Evolutionary conservation across 2,113 vertebrate species (phyloP).

Genomic region (Dolichallabes microphthalmus): DNA sequence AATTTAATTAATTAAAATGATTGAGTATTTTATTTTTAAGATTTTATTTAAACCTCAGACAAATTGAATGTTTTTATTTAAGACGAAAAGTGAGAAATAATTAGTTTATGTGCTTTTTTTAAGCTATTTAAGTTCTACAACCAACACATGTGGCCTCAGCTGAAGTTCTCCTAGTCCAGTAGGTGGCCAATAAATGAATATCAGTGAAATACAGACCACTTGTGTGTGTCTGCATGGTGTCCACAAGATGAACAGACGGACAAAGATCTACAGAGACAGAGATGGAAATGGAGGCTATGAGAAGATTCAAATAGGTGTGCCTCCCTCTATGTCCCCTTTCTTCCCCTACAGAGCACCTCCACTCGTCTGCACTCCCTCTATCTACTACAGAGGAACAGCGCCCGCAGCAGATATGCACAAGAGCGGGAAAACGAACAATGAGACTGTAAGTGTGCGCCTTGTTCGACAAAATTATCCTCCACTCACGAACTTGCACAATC

Average conservation of each 20-base stretch:
- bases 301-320: background rate
- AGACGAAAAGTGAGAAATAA: no score
- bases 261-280: background rate
- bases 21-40: no score
- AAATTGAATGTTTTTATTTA: no score
- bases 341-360: background rate
- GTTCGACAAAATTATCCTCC: background rate
- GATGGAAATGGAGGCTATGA: background rate
- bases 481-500: background rate
- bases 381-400: background rate
- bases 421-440: background rate
- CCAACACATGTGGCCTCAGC: background rate
- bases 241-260: background rate
- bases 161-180: background rate
- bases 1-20: no score
- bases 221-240: background rate
- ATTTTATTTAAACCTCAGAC: no score
- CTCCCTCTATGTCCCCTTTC: background rate
- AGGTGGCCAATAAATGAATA: background rate
- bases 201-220: background rate
- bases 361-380: background rate
- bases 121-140: background rate
- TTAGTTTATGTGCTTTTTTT: no score
- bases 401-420: background rate
- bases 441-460: background rate